Base-by-base conservation (phyloP, 2,113 vertebrate species). In the Struthidea cinerea region DNA sequence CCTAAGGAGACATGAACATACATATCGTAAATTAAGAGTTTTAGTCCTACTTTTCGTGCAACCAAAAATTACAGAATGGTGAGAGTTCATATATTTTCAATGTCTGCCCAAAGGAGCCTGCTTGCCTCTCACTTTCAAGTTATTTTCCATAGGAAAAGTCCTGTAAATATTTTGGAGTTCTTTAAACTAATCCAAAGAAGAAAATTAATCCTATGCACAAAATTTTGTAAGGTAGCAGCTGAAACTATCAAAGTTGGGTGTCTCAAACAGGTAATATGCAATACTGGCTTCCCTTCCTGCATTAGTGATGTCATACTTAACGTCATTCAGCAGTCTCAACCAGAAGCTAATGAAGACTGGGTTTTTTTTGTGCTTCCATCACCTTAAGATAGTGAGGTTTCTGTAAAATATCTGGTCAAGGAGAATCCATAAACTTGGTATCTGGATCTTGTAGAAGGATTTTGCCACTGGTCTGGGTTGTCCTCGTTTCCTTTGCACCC, bases 91-190 rank as follows among this genome's bases (percentile, higher is more conserved):
- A 5, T 30, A 57, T 76, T 82, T 94, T 57, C 52, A 47, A 2
- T 55, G 10, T 68, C 39, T 93, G 13, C 35, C 32, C 24, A 41
- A 59, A 76, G 14, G 14, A 73, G 10, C 24, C 60, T 70, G 17
- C 46, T 65, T 92, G 10, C 22, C 74, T 92, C 64, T 84, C 59
- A 77, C 16, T 53, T 73, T 44, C 13, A 55, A 46, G 10, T 49
- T 77, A 61, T 89, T 74, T 86, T 95, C 68, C 77, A 74, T 24
- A 61, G 76, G 68, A 69, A 65, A 94, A 84, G 3, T 32, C 26
- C 26, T 83, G 3, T 63, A 47, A 55, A 14, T 30, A 55, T 52
- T 88, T 73, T 59, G 24, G 19, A 41, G 8, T 15, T 60, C 56
- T 75, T 94, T 46, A 88, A 70, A 55, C 2, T 33, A 94, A 80